A percentile compares a stretch with the other conserved stretches of the same genome.
Evolutionary conservation across 2,113 vertebrate genomes (phyloP).

Genomic region (Peromyscus polionotus): DNA sequence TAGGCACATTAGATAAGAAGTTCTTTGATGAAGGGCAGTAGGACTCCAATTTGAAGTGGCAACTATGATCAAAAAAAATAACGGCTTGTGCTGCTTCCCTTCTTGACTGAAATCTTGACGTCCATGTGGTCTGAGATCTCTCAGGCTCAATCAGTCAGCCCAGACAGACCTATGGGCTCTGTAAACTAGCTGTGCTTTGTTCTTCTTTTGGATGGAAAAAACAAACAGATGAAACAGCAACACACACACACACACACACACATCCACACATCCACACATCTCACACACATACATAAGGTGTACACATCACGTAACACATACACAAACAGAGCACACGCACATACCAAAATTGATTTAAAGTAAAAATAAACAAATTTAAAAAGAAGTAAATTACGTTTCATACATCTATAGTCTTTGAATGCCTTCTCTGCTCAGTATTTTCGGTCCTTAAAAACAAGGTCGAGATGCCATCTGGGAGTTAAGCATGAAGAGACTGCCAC

Average conservation of each 20-base stretch:
- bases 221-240: background rate
- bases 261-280: no score
- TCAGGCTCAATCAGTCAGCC: background rate
- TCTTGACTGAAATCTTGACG: background rate
- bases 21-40: background rate
- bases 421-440: background rate
- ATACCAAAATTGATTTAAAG: background rate
- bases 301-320: background rate
- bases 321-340: background rate
- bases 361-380: background rate
- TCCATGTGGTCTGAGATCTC: background rate
- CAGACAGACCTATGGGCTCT: background rate
- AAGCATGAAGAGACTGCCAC: conserved; percentile 73
- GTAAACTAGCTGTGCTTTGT: background rate
- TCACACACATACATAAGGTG: background rate
- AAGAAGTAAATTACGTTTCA: background rate
- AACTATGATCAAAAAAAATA: no score
- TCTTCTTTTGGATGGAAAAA: background rate
- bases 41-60: background rate
- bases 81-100: background rate
- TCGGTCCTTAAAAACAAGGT: background rate
- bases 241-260: background rate
- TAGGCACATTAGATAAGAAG: background rate
- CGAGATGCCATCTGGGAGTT: background rate
- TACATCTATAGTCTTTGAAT: background rate